Percentiles rank a stretch among this genome's conserved stretches.
Evolutionary conservation across 2,888 invertebrate species (phyloP).

Genomic region (Trichogramma evanescens): DNA sequence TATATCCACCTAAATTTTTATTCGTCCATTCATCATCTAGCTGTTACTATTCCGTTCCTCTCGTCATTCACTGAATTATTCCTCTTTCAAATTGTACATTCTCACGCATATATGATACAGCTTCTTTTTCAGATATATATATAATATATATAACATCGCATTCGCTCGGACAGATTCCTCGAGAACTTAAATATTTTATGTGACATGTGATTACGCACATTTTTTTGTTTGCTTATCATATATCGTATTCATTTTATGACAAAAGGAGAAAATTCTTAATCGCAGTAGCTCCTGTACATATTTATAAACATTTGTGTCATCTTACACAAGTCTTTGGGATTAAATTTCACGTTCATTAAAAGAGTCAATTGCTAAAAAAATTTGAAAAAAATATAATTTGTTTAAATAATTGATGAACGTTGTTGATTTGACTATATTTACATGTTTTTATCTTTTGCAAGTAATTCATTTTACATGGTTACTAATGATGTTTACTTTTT

Average conservation of each 20-base stretch:
- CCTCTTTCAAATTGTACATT: not conserved
- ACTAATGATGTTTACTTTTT: not conserved
- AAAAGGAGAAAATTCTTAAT: slow-evolving; percentile 18
- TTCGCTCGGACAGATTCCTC: slow-evolving; percentile 13
- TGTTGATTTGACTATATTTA: too few species aligned
- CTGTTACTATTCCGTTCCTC: slow-evolving; percentile 5
- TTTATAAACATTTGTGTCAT: slow-evolving; percentile 22
- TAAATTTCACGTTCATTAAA: slow-evolving; percentile 12
- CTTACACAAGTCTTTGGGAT: slow-evolving; percentile 20
- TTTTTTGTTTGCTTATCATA: slow-evolving; percentile 1
- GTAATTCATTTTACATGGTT: too few species aligned
- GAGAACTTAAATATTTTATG: slow-evolving; percentile 11
- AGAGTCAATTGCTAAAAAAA: slow-evolving; percentile 4
- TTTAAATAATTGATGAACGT: not conserved
- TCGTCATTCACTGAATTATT: not conserved
- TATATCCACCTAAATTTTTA: not conserved
- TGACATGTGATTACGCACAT: slow-evolving; percentile 13
- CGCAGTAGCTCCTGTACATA: slow-evolving; percentile 23
- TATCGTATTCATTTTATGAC: slow-evolving; percentile 12
- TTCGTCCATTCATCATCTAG: slow-evolving; percentile 7
- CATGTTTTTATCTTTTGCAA: too few species aligned
- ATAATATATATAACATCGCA: not conserved
- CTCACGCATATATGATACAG: slow-evolving; percentile 7
- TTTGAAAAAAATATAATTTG: too few species aligned
- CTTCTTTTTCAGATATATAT: not conserved